A percentile compares a stretch with the other conserved stretches of the same genome.
Evolutionary conservation across 2,797 vertebrate genomes (phyloP).

Genomic region (Enteromius unitaeniatus): DNA sequence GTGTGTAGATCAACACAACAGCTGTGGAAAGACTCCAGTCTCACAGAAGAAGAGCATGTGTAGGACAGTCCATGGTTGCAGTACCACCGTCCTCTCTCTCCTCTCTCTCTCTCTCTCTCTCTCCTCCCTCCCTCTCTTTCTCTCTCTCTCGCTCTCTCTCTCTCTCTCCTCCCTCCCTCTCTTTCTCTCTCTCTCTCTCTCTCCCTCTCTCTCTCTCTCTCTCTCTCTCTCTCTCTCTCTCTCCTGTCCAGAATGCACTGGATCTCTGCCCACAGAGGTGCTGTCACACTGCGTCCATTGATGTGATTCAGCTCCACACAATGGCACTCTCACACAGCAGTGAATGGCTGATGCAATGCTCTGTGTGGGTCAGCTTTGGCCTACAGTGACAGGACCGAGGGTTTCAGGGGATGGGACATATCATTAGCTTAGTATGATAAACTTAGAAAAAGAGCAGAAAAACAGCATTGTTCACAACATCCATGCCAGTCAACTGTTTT

Average conservation of each 20-base stretch:
- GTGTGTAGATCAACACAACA: too few species aligned
- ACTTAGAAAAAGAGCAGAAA: background rate
- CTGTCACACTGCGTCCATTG: slow-evolving; percentile 56
- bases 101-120: too few species aligned
- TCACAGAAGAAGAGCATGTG: background rate
- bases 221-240: background rate
- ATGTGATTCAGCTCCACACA: slow-evolving; percentile 57
- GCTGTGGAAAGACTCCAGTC: too few species aligned
- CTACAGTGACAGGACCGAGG: background rate
- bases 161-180: too few species aligned
- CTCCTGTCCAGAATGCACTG: slow-evolving; percentile 49
- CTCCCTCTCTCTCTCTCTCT: too few species aligned
- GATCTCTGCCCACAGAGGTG: slow-evolving; percentile 58
- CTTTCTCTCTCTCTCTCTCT: too few species aligned
- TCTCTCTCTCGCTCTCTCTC: too few species aligned
- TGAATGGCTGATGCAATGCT: slow-evolving; percentile 46
- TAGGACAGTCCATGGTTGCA: too few species aligned
- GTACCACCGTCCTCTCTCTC: too few species aligned
- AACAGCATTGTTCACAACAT: background rate
- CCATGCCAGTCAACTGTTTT: background rate
- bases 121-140: too few species aligned
- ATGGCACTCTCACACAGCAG: slow-evolving; percentile 54
- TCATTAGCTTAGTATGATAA: background rate
- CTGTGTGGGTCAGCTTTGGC: slow-evolving; percentile 33
- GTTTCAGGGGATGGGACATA: background rate